phyloP scores from a whole-genome alignment of 2,797 vertebrate genomes.

The Poecilia wingei region DNA sequence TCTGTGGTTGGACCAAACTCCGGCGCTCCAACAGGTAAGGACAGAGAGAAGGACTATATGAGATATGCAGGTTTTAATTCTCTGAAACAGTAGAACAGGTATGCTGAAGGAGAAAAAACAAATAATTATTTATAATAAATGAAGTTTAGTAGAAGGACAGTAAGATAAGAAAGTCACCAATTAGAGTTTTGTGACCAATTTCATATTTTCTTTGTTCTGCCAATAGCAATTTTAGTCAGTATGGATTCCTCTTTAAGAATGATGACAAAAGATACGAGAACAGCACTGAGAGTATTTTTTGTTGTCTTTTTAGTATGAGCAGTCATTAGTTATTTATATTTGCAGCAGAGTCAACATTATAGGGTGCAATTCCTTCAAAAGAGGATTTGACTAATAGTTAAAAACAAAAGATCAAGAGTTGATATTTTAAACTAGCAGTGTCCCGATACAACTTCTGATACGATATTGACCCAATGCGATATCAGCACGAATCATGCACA shows the following conservation, averaged over 20 bases:
- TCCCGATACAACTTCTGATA: background rate
- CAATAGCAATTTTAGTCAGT: background rate
- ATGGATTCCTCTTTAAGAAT: background rate
- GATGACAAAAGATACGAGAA: background rate
- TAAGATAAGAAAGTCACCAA: background rate
- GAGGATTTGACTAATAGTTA: background rate
- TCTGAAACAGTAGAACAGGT: background rate
- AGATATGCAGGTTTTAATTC: background rate
- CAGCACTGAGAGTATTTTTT: background rate
- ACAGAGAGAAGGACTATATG: background rate
- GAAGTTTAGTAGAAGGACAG: background rate
- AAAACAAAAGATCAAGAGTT: background rate
- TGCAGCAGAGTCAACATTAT: background rate
- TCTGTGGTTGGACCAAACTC: slow-evolving; percentile 34
- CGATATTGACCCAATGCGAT: background rate
- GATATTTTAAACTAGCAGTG: background rate
- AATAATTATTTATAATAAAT: background rate
- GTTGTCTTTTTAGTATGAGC: background rate
- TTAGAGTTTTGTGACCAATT: background rate
- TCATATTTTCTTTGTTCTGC: background rate
- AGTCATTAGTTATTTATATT: background rate
- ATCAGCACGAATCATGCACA: too few relatives aligned
- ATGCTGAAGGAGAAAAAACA: background rate
- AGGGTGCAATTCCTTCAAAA: background rate
- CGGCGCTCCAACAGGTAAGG: slow-evolving; percentile 66